Evolutionary conservation across 2,113 vertebrate genomes (phyloP).

Genomic region (Centropus unirufus): DNA sequence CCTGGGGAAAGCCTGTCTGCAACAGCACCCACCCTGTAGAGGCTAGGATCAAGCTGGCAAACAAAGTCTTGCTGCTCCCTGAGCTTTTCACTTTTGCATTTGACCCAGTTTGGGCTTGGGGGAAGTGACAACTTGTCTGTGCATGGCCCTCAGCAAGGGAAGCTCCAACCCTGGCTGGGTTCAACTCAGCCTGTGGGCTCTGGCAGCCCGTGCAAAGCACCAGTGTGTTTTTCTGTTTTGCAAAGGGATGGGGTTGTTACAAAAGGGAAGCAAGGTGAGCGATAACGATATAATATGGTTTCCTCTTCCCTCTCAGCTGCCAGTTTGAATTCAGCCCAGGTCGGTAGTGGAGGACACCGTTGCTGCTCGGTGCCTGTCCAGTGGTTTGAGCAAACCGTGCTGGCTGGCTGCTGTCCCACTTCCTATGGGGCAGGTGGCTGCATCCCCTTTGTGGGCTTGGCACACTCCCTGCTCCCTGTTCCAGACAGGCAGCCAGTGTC

Average conservation of each 20-base stretch:
- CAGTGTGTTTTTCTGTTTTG: conserved; percentile 36
- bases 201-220: background rate
- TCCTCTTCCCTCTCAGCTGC: conserved; percentile 60
- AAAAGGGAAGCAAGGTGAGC: conserved; percentile 52
- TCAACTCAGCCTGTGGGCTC: background rate
- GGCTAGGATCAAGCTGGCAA: background rate
- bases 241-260: conserved; percentile 8
- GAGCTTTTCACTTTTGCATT: conserved; percentile 7
- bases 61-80: background rate
- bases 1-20: background rate
- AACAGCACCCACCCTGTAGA: background rate
- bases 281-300: conserved; percentile 54
- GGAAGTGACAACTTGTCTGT: background rate
- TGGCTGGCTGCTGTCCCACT: background rate
- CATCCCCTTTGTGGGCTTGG: background rate
- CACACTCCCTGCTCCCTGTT: background rate
- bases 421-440: conserved; percentile 49
- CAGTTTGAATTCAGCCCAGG: conserved; percentile 53
- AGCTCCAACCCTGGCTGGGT: background rate
- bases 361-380: conserved; percentile 20
- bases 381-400: background rate
- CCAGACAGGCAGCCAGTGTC: background rate
- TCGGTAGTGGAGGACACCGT: background rate
- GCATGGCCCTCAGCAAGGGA: accelerated
- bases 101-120: background rate